These are phyloP conservation scores for Chaenocephalus aceratus DNA, from an alignment of 2,113 vertebrate species.

Conservation along the genomic window DNA sequence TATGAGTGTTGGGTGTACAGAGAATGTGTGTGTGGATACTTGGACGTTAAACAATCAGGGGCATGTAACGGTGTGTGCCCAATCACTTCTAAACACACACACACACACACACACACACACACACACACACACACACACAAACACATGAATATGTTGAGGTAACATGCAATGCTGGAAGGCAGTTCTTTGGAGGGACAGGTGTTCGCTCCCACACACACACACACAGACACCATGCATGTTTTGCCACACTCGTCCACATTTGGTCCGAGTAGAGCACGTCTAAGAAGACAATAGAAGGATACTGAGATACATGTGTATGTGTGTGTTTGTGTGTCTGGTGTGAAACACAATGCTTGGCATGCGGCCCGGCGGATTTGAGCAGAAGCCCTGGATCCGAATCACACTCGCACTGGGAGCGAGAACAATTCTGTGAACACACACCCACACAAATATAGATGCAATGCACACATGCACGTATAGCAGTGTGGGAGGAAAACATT, in stretches of 20 bases:
- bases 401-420: conserved; percentile 46
- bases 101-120: background rate
- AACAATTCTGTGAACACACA: conserved; percentile 45
- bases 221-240: background rate
- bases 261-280: conserved; percentile 9
- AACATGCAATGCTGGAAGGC: background rate
- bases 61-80: conserved; percentile 25
- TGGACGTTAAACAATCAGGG: conserved; percentile 32
- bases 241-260: background rate
- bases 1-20: background rate
- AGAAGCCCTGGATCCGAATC: conserved; percentile 55
- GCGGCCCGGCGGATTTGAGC: conserved; percentile 51
- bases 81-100: conserved; percentile 21
- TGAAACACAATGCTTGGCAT: conserved; percentile 59
- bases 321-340: conserved; percentile 19
- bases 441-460: conserved; percentile 35
- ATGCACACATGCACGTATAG: conserved; percentile 22
- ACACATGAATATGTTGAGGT: background rate
- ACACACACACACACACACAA: background rate
- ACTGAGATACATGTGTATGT: conserved; percentile 8
- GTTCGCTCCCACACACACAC: background rate
- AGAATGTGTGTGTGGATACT: background rate
- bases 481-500: conserved; percentile 51
- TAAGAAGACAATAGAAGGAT: conserved; percentile 20
- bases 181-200: background rate